Evolutionary conservation across 2,888 invertebrate species (phyloP), one percentile per base, ranked within the genome.

Genomic region (Dioctria rufipes): DNA sequence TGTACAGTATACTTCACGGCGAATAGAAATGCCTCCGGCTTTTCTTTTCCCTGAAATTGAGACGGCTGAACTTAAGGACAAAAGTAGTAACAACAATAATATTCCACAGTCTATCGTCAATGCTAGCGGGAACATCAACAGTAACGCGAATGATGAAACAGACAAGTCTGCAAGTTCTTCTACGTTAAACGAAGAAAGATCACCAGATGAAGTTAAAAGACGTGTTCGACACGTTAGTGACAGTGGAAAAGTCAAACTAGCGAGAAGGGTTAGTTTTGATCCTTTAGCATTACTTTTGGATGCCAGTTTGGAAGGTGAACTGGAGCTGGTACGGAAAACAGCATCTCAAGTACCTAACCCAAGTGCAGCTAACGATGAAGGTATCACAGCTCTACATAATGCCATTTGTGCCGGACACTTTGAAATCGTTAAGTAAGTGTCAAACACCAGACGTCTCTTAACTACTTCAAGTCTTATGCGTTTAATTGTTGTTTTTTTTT

Each of bases 361-460:
- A 58, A 98, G 98, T 89, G 96, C 96, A 80, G 96, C 98, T 81
- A 99, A 99, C 88, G 99, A 99, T 89, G 99, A 99, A 90, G 99
- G 99, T 79, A 99, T 99, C 87, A 99, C 99, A 1, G 99, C 99
- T 60, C 92, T 99, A 81, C 99, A 99, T 90, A 99, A 99, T 90
- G 98, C 99, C 85, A 99, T 99, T 87, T 99, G 99, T 89, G 99
- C 99, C 2, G 99, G 99, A 25, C 99, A 99, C 90, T 93, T 97
- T 86, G 98, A 99, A 87, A 98, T 99, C 86, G 99, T 99, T 85
- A 95, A 96, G 91, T 94, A 85, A 90, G 92, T 90, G 77, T 75
- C n/a, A 25, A 25, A 25, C 25, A 60, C 54, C 42, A 25, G 39
- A 60, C 6, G 3, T 61, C n/a, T 3, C 75, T 49, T 39, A n/a